A percentile compares a stretch with the other conserved stretches of the same genome.
phyloP scores from a whole-genome alignment of 2,113 vertebrate genomes.

The Anser brachyrhynchus region DNA sequence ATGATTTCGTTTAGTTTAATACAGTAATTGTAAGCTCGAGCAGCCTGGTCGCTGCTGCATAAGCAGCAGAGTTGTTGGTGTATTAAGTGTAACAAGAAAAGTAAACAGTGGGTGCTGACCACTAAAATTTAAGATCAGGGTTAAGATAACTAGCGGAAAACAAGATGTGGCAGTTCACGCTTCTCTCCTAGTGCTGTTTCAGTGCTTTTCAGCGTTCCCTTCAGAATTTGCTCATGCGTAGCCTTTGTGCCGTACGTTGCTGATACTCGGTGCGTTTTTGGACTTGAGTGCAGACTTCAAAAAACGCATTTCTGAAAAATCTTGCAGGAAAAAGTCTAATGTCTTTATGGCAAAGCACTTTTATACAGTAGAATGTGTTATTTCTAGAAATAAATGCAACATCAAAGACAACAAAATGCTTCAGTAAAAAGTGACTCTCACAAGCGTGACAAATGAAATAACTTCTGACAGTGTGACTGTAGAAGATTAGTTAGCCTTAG shows the following conservation, averaged over 20 bases:
- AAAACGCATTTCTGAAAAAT: not conserved
- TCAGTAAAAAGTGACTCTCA: not conserved
- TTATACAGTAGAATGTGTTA: not conserved
- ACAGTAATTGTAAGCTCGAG: not conserved
- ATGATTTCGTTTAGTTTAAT: not conserved
- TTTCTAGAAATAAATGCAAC: not conserved
- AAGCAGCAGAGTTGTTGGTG: not conserved
- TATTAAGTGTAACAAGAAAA: not conserved
- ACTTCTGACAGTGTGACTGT: not conserved
- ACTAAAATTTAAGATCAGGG: not conserved
- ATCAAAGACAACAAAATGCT: not conserved
- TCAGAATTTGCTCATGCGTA: not conserved
- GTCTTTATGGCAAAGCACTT: not conserved
- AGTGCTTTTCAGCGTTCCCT: not conserved
- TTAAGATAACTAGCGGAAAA: not conserved
- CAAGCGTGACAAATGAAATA: not conserved
- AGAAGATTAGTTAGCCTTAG: not conserved
- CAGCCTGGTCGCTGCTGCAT: not conserved
- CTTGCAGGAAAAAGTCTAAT: fast-evolving
- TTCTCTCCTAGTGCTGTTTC: not conserved
- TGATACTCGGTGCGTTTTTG: not conserved
- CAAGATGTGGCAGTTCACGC: not conserved
- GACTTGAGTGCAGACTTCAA: not conserved
- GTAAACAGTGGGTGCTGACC: not conserved
- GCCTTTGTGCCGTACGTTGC: not conserved